A percentile compares a stretch with the other conserved stretches of the same genome.
phyloP scores from a whole-genome alignment of 2,113 vertebrate genomes.

The Vulpes vulpes region DNA sequence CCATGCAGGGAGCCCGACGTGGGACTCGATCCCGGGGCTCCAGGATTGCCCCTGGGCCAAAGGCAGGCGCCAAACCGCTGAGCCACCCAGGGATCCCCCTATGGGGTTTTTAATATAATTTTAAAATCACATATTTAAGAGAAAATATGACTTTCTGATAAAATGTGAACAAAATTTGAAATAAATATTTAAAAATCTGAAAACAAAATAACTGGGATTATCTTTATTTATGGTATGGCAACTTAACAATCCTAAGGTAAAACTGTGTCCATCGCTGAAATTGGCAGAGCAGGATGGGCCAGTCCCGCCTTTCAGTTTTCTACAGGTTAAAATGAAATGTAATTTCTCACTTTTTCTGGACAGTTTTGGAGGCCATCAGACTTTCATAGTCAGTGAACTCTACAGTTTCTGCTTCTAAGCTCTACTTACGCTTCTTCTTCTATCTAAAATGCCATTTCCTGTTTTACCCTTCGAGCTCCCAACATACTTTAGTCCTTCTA shows the following conservation, averaged over 20 bases:
- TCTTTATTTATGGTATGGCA: background rate
- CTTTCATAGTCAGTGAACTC: background rate
- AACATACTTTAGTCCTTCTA: background rate
- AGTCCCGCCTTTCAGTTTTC: background rate
- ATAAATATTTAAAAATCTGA: background rate
- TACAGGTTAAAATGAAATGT: background rate
- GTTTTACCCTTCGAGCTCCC: background rate
- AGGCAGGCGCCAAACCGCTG: too few species aligned
- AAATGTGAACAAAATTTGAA: background rate
- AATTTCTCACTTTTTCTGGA: background rate
- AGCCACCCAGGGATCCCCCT: too few species aligned
- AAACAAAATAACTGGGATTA: background rate
- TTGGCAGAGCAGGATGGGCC: too few species aligned
- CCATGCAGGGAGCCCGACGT: too few species aligned
- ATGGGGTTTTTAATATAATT: background rate
- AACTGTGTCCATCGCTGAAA: background rate
- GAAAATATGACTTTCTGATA: background rate
- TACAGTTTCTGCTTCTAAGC: background rate
- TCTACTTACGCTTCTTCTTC: background rate
- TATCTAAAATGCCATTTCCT: background rate
- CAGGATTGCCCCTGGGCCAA: too few species aligned
- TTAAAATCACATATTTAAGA: background rate
- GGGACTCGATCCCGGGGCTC: too few species aligned
- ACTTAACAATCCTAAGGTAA: background rate
- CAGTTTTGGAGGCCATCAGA: background rate